Evolutionary conservation across 2,888 invertebrate species (phyloP).

Genomic region (Rambutsinella grinnellia): DNA sequence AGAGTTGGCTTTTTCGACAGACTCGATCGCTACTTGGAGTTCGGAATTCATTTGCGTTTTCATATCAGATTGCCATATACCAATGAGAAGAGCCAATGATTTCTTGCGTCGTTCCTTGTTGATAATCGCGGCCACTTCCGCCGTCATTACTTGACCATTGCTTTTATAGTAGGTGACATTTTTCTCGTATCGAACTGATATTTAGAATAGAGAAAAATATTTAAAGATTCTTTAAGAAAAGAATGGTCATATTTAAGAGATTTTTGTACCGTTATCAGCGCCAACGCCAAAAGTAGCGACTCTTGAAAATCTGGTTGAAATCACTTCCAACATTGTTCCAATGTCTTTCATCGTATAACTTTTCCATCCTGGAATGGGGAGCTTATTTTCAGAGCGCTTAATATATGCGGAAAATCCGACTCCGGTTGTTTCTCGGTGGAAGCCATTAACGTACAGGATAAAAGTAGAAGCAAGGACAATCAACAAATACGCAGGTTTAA

Average conservation of each 20-base stretch:
- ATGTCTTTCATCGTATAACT: constrained; percentile 12
- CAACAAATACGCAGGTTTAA: too few relatives aligned
- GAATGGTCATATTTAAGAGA: background rate
- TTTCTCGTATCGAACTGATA: constrained; percentile 11
- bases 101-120: constrained; percentile 1
- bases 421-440: constrained; percentile 12
- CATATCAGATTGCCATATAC: constrained; percentile 8
- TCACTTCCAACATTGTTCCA: constrained; percentile 25
- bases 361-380: constrained; percentile 10
- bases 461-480: too few relatives aligned
- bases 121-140: constrained; percentile 22
- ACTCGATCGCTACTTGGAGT: constrained; percentile 15
- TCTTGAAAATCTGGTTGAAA: constrained; percentile 24
- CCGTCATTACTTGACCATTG: background rate
- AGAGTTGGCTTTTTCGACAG: constrained; percentile 18
- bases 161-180: constrained; percentile 4
- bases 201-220: background rate
- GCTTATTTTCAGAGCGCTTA: constrained; percentile 7
- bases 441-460: too few relatives aligned
- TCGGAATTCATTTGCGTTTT: constrained; percentile 17
- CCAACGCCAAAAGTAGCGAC: constrained; percentile 35
- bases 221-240: background rate
- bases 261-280: constrained; percentile 29
- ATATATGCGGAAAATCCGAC: constrained; percentile 17
- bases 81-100: background rate